A percentile compares a stretch with the other conserved stretches of the same genome.
phyloP scores from a whole-genome alignment of 92 coral and sea anemone species.

The Muricea muricata region DNA sequence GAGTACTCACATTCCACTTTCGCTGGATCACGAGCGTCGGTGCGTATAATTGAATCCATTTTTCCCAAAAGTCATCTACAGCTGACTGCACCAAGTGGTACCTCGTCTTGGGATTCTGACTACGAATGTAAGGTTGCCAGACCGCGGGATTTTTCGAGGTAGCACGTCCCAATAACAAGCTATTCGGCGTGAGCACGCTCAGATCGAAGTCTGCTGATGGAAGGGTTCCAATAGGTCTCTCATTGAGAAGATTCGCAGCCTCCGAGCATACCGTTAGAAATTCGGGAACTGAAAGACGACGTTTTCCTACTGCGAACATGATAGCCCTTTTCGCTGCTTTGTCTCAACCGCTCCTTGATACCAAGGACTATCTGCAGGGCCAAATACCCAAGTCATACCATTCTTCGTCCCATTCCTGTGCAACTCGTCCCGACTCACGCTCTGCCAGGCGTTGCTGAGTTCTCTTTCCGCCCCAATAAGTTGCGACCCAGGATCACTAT shows the following conservation, averaged over 20 bases:
- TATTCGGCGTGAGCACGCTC: slow-evolving; percentile 56
- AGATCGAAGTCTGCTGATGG: slow-evolving; percentile 32
- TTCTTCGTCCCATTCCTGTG: slow-evolving; percentile 32
- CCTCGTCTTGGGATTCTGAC: slow-evolving; percentile 32
- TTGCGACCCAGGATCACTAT: slow-evolving; percentile 61
- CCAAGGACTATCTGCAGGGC: slow-evolving; percentile 69
- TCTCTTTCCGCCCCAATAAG: slow-evolving; percentile 45
- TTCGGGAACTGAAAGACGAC: slow-evolving; percentile 61
- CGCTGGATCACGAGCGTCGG: slow-evolving; percentile 59
- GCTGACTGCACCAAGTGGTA: slow-evolving; percentile 55
- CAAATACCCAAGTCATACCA: slow-evolving; percentile 60
- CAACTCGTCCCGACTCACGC: slow-evolving; percentile 4
- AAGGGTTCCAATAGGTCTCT: slow-evolving; percentile 51
- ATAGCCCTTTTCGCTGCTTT: slow-evolving; percentile 60
- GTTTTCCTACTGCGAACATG: slow-evolving; percentile 52
- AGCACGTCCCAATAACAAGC: slow-evolving; percentile 58
- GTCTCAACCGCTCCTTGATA: slow-evolving; percentile 66
- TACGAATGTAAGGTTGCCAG: slow-evolving; percentile 46
- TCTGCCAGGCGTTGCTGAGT: slow-evolving; percentile 45
- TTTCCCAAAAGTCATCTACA: slow-evolving; percentile 58
- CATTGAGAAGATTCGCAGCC: slow-evolving; percentile 62
- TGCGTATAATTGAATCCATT: slow-evolving; percentile 69
- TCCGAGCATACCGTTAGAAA: slow-evolving; percentile 62
- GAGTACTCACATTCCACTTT: slow-evolving; percentile 56
- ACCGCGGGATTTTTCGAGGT: slow-evolving; percentile 58